Percentiles rank a stretch among this genome's conserved stretches.
These are phyloP conservation scores for Ophion obscuratus DNA, from an alignment of 2,888 invertebrate genomes.

Conservation along the genomic window DNA sequence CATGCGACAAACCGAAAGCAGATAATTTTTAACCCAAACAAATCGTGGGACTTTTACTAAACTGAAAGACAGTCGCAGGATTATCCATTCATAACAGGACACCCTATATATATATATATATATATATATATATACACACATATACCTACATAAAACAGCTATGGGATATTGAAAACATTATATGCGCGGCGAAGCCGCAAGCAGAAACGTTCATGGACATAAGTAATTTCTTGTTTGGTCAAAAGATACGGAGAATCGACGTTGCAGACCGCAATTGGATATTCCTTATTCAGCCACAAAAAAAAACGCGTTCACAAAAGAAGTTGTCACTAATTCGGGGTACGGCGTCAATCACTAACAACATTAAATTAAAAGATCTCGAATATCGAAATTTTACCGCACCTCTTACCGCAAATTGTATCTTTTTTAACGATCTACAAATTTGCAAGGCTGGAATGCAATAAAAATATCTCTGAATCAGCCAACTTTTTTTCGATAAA, in stretches of 20 bases:
- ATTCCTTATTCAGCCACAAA: constrained; percentile 1
- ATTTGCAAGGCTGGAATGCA: too few relatives aligned
- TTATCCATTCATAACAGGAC: too few relatives aligned
- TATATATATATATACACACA: not conserved
- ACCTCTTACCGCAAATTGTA: too few relatives aligned
- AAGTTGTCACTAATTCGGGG: constrained; percentile 1
- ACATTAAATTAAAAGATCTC: not conserved
- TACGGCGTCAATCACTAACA: not conserved
- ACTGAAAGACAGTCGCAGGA: too few relatives aligned
- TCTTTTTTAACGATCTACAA: too few relatives aligned
- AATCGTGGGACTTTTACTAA: too few relatives aligned
- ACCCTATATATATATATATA: too few relatives aligned
- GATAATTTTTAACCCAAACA: too few relatives aligned
- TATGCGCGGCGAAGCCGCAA: not conserved
- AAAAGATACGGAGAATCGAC: not conserved
- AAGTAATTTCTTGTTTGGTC: not conserved
- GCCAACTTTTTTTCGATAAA: too few relatives aligned
- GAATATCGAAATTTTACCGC: not conserved
- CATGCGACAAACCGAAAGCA: too few relatives aligned
- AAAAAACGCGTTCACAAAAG: not conserved
- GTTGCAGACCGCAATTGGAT: not conserved
- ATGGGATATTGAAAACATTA: not conserved
- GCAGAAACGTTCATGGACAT: not conserved
- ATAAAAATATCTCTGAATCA: too few relatives aligned
- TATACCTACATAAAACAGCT: not conserved